These are phyloP conservation scores for Bos javanicus DNA, from an alignment of 2,113 vertebrate species.

Conservation along the genomic window DNA sequence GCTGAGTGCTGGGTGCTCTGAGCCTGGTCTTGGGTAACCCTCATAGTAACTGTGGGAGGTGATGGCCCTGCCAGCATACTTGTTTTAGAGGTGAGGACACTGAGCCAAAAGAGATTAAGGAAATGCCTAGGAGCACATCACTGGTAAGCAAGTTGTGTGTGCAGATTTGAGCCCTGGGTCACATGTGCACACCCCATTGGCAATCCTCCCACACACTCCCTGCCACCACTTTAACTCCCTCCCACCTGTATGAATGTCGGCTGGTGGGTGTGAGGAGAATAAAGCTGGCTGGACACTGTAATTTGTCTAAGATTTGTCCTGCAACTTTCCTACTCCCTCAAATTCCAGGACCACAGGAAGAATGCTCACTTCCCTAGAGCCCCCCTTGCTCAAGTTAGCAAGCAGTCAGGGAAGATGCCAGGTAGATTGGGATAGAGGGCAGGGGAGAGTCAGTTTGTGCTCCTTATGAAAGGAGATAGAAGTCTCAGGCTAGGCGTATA, in stretches of 20 bases:
- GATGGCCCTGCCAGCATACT: not conserved
- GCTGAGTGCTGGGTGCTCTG: not conserved
- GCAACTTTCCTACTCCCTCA: not conserved
- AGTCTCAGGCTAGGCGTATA: not conserved
- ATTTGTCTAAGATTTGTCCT: not conserved
- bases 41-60: not conserved
- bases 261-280: not conserved
- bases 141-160: not conserved
- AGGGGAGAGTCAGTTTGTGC: not conserved
- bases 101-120: not conserved
- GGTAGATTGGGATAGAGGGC: not conserved
- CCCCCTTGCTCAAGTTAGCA: not conserved
- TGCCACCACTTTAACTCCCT: not conserved
- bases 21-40: not conserved
- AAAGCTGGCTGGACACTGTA: not conserved
- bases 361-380: not conserved
- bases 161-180: not conserved
- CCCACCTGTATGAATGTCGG: no score
- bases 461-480: not conserved
- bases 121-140: not conserved
- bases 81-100: not conserved
- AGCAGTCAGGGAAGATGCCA: not conserved
- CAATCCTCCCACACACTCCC: not conserved
- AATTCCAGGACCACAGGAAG: not conserved
- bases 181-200: no score